phyloP scores from a whole-genome alignment of 2,113 vertebrate species.

The Callocephalon fimbriatum region DNA sequence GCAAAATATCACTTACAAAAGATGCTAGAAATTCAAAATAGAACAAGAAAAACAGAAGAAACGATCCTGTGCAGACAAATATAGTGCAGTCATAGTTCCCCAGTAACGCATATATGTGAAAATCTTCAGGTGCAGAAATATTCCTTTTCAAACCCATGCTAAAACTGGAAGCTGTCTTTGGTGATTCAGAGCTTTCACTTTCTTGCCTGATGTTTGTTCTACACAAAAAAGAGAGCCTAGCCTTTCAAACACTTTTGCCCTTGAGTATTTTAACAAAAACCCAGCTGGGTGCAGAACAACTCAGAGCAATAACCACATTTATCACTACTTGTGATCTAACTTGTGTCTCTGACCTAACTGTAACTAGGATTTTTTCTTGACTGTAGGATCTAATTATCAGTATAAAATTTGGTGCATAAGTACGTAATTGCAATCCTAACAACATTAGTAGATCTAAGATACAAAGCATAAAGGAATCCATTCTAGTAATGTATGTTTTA shows the following conservation, averaged over 20 bases:
- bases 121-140: not conserved
- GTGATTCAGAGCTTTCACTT: not conserved
- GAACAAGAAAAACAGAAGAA: not conserved
- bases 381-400: not conserved
- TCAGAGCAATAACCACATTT: not conserved
- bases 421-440: not conserved
- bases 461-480: not conserved
- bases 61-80: not conserved
- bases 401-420: not conserved
- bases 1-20: not conserved
- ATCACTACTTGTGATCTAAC: not conserved
- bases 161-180: not conserved
- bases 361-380: not conserved
- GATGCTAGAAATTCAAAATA: not conserved
- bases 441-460: not conserved
- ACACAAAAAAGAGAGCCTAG: not conserved
- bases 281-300: not conserved
- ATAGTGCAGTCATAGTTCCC: not conserved
- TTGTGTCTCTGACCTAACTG: not conserved
- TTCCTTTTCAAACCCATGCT: not conserved
- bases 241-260: not conserved
- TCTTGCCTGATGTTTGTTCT: not conserved
- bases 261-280: not conserved
- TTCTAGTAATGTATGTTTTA: not conserved
- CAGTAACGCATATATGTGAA: not conserved